These are phyloP conservation scores for Columba janthina DNA, from an alignment of 2,113 vertebrate genomes.

Conservation along the genomic window DNA sequence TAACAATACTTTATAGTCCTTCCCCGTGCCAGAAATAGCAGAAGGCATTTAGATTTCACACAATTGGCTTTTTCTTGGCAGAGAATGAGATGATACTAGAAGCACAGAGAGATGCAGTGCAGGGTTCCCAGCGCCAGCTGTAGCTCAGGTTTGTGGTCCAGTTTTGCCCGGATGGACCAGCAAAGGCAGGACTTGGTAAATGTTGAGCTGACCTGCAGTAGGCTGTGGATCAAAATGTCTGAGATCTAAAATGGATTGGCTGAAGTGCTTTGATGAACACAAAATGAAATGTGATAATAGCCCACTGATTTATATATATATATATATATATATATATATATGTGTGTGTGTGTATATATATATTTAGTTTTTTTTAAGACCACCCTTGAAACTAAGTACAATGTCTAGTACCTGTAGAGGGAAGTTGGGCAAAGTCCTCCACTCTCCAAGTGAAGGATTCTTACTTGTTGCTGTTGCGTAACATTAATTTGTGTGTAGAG, in stretches of 20 bases:
- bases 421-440: not conserved
- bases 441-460: not conserved
- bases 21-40: not conserved
- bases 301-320: too few species aligned
- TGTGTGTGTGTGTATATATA: too few species aligned
- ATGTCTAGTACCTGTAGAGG: not conserved
- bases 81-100: not conserved
- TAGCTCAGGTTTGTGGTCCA: not conserved
- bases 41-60: conserved; percentile 24
- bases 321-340: too few species aligned
- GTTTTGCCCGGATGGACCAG: not conserved
- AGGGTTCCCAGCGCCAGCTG: not conserved
- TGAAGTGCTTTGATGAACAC: not conserved
- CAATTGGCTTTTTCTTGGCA: conserved; percentile 28
- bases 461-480: not conserved
- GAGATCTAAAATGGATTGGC: not conserved
- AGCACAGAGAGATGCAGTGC: not conserved
- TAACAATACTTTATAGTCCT: not conserved
- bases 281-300: not conserved
- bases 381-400: not conserved
- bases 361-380: not conserved
- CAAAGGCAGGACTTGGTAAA: not conserved
- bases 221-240: not conserved
- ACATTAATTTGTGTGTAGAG: not conserved
- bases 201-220: not conserved